A percentile compares a stretch with the other conserved stretches of the same genome.
phyloP scores from a whole-genome alignment of 2,888 invertebrate genomes.

The Heliconius sara region DNA sequence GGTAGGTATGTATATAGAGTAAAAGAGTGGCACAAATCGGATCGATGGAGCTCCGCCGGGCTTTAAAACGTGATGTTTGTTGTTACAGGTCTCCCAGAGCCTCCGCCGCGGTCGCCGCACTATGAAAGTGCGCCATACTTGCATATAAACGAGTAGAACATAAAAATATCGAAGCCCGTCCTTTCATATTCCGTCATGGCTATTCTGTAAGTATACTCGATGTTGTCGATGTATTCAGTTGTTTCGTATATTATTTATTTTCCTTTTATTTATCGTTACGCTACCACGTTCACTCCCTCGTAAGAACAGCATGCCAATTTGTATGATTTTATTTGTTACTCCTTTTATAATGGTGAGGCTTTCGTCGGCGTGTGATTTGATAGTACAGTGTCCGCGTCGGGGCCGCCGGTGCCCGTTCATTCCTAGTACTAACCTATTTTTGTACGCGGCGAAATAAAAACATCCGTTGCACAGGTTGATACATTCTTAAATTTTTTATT shows the following conservation, averaged over 20 bases:
- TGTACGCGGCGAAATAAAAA: constrained; percentile 55
- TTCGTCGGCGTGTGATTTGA: constrained; percentile 83
- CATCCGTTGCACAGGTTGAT: constrained; percentile 52
- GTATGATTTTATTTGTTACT: constrained; percentile 74
- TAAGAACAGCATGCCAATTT: constrained; percentile 83
- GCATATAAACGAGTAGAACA: constrained; percentile 74
- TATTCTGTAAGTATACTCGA: constrained; percentile 77
- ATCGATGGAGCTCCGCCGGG: constrained; percentile 54
- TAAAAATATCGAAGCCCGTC: constrained; percentile 65
- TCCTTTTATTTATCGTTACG: constrained; percentile 76
- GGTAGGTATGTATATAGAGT: neutral
- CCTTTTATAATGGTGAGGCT: constrained; percentile 83
- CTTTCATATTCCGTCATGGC: constrained; percentile 67
- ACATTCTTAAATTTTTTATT: constrained; percentile 46
- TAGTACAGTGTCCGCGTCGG: constrained; percentile 81
- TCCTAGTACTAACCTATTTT: constrained; percentile 81
- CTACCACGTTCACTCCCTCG: constrained; percentile 83
- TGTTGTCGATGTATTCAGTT: constrained; percentile 79
- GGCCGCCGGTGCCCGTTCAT: constrained; percentile 75
- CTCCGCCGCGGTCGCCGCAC: constrained; percentile 67
- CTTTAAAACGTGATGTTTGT: constrained; percentile 63
- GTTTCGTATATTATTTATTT: constrained; percentile 60
- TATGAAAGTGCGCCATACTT: constrained; percentile 77
- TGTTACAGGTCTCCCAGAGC: constrained; percentile 75
- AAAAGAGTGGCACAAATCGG: neutral